Conservation (phyloP, 2,797 vertebrate genomes). For the Nothura maculosa region DNA sequence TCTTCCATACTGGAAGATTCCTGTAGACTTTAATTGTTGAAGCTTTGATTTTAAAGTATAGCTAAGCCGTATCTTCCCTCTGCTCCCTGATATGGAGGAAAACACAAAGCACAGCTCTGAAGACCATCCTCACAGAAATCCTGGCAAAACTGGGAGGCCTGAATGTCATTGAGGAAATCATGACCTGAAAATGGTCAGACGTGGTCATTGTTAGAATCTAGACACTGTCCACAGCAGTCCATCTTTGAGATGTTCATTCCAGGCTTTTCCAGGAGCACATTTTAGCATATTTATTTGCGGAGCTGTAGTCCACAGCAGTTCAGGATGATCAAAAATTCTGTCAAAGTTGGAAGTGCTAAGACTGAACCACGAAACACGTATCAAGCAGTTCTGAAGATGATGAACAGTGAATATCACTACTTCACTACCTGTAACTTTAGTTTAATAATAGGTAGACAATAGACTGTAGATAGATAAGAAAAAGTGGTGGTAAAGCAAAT, state of each 20-base stretch:
- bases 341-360: neutral
- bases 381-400: neutral
- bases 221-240: neutral
- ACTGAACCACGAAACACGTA: neutral
- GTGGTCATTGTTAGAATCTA: neutral
- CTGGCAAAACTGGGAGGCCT: conserved; percentile 34
- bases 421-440: neutral
- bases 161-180: conserved; percentile 36
- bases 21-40: conserved; percentile 36
- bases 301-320: neutral
- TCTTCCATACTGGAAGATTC: conserved; percentile 25
- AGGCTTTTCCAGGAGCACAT: neutral
- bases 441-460: neutral
- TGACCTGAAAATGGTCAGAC: conserved; percentile 35
- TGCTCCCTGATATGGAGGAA: neutral
- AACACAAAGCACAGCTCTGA: conserved; percentile 35
- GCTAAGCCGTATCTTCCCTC: neutral
- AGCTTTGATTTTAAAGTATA: conserved; percentile 23
- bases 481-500: neutral
- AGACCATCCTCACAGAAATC: neutral
- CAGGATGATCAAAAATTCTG: conserved; percentile 51
- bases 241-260: neutral
- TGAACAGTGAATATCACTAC: neutral
- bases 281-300: neutral
- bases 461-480: neutral